phyloP scores from a whole-genome alignment of 2,888 invertebrate species.

The Harmothoe impar region DNA sequence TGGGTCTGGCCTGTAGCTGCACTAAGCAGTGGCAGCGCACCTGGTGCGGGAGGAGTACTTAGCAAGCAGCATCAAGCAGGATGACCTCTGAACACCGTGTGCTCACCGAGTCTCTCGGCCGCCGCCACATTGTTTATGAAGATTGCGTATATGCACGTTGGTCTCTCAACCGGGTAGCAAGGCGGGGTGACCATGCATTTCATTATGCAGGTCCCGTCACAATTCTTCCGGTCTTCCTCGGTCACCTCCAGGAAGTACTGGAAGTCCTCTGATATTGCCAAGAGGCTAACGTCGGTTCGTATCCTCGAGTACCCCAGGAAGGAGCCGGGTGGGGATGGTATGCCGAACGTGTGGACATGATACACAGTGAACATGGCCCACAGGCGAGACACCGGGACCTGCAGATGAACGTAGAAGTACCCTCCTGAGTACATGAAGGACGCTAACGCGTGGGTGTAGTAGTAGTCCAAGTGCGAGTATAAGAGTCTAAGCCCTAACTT shows the following conservation, averaged over 20 bases:
- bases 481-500: background rate
- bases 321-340: background rate
- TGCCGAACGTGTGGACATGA: background rate
- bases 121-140: background rate
- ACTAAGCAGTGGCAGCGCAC: too few relatives aligned
- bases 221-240: background rate
- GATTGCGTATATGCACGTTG: background rate
- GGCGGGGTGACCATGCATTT: background rate
- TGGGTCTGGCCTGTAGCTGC: too few relatives aligned
- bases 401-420: background rate
- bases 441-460: background rate
- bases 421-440: background rate
- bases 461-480: background rate
- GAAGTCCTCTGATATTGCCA: background rate
- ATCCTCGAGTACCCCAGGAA: background rate
- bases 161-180: background rate
- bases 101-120: background rate
- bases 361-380: background rate
- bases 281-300: background rate
- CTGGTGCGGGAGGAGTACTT: too few relatives aligned
- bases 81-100: background rate
- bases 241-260: background rate
- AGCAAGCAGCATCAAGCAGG: too few relatives aligned
- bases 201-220: background rate
- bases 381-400: background rate